Percentiles rank a stretch among this genome's conserved stretches.
Evolutionary conservation across 2,113 vertebrate genomes (phyloP).

Genomic region (Sinocyclocheilus anshuiensis): DNA sequence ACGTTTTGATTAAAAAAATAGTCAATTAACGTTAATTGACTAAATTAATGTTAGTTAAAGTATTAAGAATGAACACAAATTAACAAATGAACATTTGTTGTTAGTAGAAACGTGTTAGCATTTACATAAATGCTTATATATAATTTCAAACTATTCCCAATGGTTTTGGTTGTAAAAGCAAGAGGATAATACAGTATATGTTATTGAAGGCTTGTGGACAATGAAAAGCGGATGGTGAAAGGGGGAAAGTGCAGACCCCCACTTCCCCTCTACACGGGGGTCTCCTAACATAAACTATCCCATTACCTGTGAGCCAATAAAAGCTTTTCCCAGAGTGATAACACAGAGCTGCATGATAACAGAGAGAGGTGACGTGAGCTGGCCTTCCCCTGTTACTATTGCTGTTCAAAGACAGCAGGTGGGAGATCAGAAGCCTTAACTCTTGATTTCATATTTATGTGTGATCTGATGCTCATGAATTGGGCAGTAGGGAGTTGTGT

Average conservation of each 20-base stretch:
- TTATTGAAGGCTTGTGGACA: slow-evolving; percentile 12
- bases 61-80: background rate
- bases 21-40: too few relatives aligned
- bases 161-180: background rate
- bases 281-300: slow-evolving; percentile 47
- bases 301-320: slow-evolving; percentile 49
- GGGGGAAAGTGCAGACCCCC: background rate
- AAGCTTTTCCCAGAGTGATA: slow-evolving; percentile 55
- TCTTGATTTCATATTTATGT: slow-evolving; percentile 18
- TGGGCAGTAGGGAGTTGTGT: background rate
- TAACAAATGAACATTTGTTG: background rate
- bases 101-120: background rate
- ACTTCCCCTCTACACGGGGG: slow-evolving; percentile 34
- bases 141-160: background rate
- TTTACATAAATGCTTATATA: background rate
- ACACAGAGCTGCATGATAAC: slow-evolving; percentile 30
- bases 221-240: slow-evolving; percentile 18
- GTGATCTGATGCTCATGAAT: background rate
- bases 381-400: background rate
- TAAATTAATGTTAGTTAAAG: too few relatives aligned
- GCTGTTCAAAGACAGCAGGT: background rate
- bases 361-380: background rate
- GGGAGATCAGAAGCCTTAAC: background rate
- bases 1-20: too few relatives aligned
- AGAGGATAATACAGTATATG: background rate